A percentile compares a stretch with the other conserved stretches of the same genome.
Evolutionary conservation across 92 coral and sea anemone species (phyloP).

Genomic region (Paramuricea clavata): DNA sequence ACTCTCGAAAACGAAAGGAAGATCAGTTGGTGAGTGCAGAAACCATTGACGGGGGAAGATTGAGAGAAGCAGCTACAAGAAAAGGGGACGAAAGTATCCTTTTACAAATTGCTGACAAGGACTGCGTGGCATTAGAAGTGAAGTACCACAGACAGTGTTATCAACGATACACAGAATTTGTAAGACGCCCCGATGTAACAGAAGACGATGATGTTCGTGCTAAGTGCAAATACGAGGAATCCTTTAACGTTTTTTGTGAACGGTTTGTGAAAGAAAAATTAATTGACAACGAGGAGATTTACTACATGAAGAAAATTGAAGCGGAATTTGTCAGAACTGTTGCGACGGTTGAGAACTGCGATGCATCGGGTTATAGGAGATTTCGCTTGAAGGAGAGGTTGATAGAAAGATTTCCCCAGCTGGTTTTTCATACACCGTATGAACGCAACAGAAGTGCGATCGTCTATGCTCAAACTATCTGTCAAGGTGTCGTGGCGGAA

Average conservation of each 20-base stretch:
- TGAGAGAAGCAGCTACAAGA: constrained; percentile 62
- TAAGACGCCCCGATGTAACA: constrained; percentile 33
- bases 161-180: constrained; percentile 42
- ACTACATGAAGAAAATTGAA: constrained; percentile 56
- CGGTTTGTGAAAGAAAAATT: constrained; percentile 27
- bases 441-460: constrained; percentile 50
- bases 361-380: constrained; percentile 60
- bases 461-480: constrained; percentile 37
- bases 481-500: constrained; percentile 21
- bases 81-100: constrained; percentile 58
- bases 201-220: constrained; percentile 7
- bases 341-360: constrained; percentile 49
- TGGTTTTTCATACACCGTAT: no score
- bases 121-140: constrained; percentile 61
- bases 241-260: constrained; percentile 24
- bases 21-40: constrained; percentile 50
- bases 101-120: constrained; percentile 60
- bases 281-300: constrained; percentile 53
- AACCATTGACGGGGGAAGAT: constrained; percentile 61
- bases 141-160: constrained; percentile 57
- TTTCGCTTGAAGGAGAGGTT: constrained; percentile 49
- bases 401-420: constrained; percentile 52
- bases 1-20: constrained; percentile 52
- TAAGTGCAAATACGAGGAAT: constrained; percentile 19
- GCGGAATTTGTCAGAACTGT: constrained; percentile 62